Percentiles rank a stretch among this genome's conserved stretches.
Conservation (phyloP, 2,888 invertebrate species). For the Conomelus anceps region DNA sequence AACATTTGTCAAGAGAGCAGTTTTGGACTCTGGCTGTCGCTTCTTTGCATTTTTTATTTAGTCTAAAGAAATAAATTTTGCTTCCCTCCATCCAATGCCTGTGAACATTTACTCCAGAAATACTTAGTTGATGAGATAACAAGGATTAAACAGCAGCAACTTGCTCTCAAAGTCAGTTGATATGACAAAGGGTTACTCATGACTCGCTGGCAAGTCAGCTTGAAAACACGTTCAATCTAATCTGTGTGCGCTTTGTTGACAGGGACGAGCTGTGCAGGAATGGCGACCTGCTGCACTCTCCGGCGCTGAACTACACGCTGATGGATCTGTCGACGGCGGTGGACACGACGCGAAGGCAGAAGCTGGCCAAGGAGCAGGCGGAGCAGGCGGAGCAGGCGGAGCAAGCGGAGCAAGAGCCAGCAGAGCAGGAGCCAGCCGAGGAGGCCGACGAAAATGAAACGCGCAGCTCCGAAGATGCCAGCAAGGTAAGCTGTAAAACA, state of each 20-base stretch:
- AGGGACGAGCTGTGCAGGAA: conserved; percentile 67
- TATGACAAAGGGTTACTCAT: no score
- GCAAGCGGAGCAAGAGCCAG: conserved; percentile 57
- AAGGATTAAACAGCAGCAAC: no score
- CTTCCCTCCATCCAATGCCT: no score
- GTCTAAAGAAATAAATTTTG: no score
- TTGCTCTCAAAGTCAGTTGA: no score
- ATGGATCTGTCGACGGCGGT: conserved; percentile 68
- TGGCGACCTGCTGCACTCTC: conserved; percentile 72
- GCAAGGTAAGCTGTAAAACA: conserved; percentile 11
- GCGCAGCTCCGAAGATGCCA: conserved; percentile 46
- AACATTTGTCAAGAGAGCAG: no score
- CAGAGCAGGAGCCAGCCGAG: conserved; percentile 50
- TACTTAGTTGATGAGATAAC: no score
- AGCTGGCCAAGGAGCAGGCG: conserved; percentile 58
- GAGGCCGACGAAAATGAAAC: conserved; percentile 39
- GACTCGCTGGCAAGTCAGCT: no score
- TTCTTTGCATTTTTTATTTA: no score
- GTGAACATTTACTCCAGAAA: no score
- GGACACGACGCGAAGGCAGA: conserved; percentile 67
- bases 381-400: conserved; percentile 31
- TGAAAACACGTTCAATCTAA: no score
- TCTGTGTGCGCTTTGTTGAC: conserved; percentile 1
- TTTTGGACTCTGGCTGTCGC: no score
- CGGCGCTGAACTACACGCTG: conserved; percentile 75